Evolutionary conservation across 2,113 vertebrate species (phyloP).

Genomic region (Phycodurus eques): DNA sequence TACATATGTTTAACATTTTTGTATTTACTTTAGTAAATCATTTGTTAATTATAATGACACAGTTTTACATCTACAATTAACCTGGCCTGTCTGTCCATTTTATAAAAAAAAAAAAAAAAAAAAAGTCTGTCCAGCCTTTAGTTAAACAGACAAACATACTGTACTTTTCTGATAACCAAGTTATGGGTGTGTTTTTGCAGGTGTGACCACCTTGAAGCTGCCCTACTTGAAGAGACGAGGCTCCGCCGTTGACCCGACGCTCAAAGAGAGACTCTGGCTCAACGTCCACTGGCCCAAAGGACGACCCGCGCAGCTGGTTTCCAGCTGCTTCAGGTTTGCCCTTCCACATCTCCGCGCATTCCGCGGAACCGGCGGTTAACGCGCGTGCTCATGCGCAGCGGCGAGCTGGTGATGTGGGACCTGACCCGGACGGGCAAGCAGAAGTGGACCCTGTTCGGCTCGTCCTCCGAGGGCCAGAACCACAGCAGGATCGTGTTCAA

Average conservation of each 20-base stretch:
- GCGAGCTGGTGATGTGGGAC: slow-evolving; percentile 90
- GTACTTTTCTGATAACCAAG: neutral
- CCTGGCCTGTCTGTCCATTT: too few species aligned
- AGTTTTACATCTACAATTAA: too few species aligned
- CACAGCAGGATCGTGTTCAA: slow-evolving; percentile 94
- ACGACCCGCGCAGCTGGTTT: slow-evolving; percentile 77
- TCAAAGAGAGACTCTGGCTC: slow-evolving; percentile 94
- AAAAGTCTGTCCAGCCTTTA: too few species aligned
- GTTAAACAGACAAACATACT: too few species aligned
- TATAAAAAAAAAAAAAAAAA: too few species aligned
- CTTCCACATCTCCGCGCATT: too few species aligned
- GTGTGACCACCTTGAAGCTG: slow-evolving; percentile 84
- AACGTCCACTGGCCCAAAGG: slow-evolving; percentile 84
- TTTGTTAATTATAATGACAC: too few species aligned
- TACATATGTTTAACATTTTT: too few species aligned
- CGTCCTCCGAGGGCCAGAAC: slow-evolving; percentile 85
- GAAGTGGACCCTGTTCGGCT: slow-evolving; percentile 81
- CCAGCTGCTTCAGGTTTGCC: slow-evolving; percentile 82
- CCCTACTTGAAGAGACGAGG: slow-evolving; percentile 88
- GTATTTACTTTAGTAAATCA: too few species aligned
- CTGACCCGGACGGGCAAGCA: slow-evolving; percentile 81
- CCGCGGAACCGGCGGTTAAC: neutral
- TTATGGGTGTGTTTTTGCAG: slow-evolving; percentile 51
- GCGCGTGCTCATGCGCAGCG: slow-evolving; percentile 65
- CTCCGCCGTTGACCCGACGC: slow-evolving; percentile 74